These are phyloP conservation scores for Siniperca scherzeri DNA, from an alignment of 2,797 vertebrate species.

Conservation along the genomic window DNA sequence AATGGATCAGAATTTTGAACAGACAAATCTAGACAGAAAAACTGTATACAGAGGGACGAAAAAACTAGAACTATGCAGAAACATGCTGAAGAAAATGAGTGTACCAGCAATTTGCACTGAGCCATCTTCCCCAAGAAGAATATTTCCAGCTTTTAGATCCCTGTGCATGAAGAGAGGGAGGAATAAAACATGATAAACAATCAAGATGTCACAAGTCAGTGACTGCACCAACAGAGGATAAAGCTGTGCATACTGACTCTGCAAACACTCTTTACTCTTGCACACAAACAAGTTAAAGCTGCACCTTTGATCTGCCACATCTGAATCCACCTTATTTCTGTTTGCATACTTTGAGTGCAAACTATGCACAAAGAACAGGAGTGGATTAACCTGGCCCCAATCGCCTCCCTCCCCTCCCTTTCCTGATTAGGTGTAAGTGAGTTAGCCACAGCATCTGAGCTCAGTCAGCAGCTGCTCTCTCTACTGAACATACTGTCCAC, in stretches of 20 bases:
- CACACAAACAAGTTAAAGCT: slow-evolving; percentile 30
- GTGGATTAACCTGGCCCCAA: slow-evolving; percentile 31
- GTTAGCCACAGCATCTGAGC: slow-evolving; percentile 54
- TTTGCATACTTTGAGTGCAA: slow-evolving; percentile 38
- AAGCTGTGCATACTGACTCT: neutral
- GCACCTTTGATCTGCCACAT: slow-evolving; percentile 32
- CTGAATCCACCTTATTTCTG: slow-evolving; percentile 27
- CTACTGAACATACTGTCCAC: neutral
- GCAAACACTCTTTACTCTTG: neutral
- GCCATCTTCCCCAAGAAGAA: slow-evolving; percentile 95
- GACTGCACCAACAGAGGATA: slow-evolving; percentile 9
- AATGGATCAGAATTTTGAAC: neutral
- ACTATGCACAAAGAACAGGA: slow-evolving; percentile 14
- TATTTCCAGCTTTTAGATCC: slow-evolving; percentile 97
- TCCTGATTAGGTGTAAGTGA: slow-evolving; percentile 44
- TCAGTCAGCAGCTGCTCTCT: slow-evolving; percentile 43
- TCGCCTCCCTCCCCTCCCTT: neutral
- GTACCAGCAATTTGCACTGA: slow-evolving; percentile 96
- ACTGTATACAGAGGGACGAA: neutral
- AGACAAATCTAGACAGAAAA: neutral
- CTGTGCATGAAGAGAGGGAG: slow-evolving; percentile 75
- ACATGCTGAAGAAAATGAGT: neutral
- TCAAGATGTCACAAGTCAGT: slow-evolving; percentile 13
- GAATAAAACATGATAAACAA: slow-evolving; percentile 30
- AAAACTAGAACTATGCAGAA: neutral